Conservation (phyloP, 2,113 vertebrate species). For the Narcine bancroftii region DNA sequence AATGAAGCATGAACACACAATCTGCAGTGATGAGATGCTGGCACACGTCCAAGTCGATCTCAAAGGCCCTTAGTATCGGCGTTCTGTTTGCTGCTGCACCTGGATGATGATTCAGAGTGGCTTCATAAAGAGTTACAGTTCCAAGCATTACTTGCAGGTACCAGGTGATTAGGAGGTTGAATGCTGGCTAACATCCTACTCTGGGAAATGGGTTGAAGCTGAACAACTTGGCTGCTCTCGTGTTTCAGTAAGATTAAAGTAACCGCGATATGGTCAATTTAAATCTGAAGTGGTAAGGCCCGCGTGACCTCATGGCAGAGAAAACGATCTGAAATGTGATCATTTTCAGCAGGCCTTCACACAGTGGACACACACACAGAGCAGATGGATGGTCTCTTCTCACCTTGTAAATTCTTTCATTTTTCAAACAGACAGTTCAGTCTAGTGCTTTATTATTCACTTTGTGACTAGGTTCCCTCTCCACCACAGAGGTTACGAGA, state of each 20-base stretch:
- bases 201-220: background rate
- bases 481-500: background rate
- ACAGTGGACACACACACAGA: conserved; percentile 17
- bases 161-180: background rate
- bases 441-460: background rate
- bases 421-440: conserved; percentile 27
- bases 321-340: background rate
- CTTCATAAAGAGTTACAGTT: background rate
- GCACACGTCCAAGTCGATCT: no score
- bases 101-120: background rate
- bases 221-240: background rate
- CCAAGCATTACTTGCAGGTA: background rate
- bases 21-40: background rate
- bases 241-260: background rate
- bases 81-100: background rate
- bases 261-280: background rate
- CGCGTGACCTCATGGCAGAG: background rate
- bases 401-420: background rate
- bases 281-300: background rate
- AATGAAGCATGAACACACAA: background rate
- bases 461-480: background rate
- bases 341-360: background rate
- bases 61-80: no score
- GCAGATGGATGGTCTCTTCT: conserved; percentile 24
- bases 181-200: background rate